Base-by-base conservation (phyloP, 2,113 vertebrate genomes). In the Megalops atlanticus region DNA sequence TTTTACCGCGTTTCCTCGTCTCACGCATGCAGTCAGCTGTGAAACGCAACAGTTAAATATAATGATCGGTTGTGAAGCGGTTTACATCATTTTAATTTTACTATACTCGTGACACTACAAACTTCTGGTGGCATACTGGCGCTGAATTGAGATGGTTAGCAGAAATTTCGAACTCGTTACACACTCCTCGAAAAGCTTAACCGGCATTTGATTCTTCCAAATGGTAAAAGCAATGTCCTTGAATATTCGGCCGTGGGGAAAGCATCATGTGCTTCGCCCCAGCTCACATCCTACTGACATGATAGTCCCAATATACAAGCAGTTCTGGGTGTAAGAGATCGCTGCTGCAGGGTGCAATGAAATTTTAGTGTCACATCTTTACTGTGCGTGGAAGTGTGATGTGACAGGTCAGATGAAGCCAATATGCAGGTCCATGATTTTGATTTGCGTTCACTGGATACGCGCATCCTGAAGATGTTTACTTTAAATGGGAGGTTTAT, bases 11-110 rank as follows among this genome's bases (percentile, higher is more conserved):
- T 86, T 80, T 76, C 83, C 43, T 79, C 79, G 82, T 80, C 78
- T 80, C 40, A 40, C 80, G 85, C 80, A 85, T 84, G 83, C 82
- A 86, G 85, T 90, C 81, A 80, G 82, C 83, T 89, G 86, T 85
- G 83, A 89, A 89, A 87, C 78, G 77, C 76, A 78, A 76, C 84
- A 45, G 74, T 88, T 87, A 91, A 87, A 80, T 4, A 36, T 54
- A 79, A 84, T 74, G 84, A 86, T 84, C 78, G 43, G 73, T 54
- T 78, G 83, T 77, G 79, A 86, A 86, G 82, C 76, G 35, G 14
- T 71, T 58, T 24, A 24, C 35, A 35, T 72, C n/a, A 75, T 79
- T 84, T 80, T 75, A 40, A 45, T 52, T 83, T 76, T 36, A 75
- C 36, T 41, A 24, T 81, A 77, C 84, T 75, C 45, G 5, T n/a